phyloP scores from a whole-genome alignment of 2,888 invertebrate genomes.

The Autographa pulchrina region DNA sequence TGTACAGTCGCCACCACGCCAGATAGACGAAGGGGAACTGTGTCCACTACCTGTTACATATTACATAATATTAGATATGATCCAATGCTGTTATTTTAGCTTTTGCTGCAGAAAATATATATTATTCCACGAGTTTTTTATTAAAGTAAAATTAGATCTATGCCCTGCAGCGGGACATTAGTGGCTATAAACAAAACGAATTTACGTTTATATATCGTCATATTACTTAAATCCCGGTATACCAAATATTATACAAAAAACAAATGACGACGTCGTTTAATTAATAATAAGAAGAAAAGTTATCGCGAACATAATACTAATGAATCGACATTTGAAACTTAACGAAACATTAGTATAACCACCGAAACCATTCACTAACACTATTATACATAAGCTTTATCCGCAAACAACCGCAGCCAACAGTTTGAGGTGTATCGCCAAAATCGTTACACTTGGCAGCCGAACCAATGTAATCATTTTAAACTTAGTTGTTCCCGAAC shows the following conservation, averaged over 20 bases:
- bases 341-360: slow-evolving; percentile 21
- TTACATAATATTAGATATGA: slow-evolving; percentile 16
- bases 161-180: no score
- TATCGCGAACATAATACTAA: neutral
- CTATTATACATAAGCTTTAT: slow-evolving; percentile 19
- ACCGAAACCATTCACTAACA: slow-evolving; percentile 13
- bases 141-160: no score
- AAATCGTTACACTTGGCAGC: slow-evolving; percentile 37
- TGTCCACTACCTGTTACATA: slow-evolving; percentile 91
- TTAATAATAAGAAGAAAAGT: no score
- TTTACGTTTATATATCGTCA: neutral
- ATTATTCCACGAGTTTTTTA: no score
- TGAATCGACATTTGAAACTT: slow-evolving; percentile 12
- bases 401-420: slow-evolving; percentile 16
- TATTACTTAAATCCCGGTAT: no score
- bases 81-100: neutral
- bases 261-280: no score
- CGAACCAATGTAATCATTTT: slow-evolving; percentile 37
- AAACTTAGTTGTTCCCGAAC: slow-evolving; percentile 30
- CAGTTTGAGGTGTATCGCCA: slow-evolving; percentile 21
- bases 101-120: no score
- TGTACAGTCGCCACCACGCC: slow-evolving; percentile 92
- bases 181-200: no score
- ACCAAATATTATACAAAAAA: no score
- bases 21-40: slow-evolving; percentile 92